A percentile compares a stretch with the other conserved stretches of the same genome.
Evolutionary conservation across 2,797 vertebrate species (phyloP).

Genomic region (Brachyrhaphis roseni): DNA sequence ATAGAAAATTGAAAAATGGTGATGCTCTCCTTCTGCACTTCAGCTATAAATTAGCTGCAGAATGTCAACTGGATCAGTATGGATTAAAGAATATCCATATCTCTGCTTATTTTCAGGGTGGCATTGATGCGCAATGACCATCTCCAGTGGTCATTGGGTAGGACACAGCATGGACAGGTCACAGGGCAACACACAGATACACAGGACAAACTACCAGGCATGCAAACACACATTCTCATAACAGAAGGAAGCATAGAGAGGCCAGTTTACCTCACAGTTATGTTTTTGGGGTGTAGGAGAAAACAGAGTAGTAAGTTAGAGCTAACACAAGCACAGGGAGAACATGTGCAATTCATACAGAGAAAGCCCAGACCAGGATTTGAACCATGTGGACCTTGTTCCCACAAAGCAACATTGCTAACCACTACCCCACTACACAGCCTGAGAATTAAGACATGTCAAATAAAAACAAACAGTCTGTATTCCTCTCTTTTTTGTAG

Average conservation of each 20-base stretch:
- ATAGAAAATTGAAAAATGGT: slow-evolving; percentile 39
- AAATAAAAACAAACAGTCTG: not conserved
- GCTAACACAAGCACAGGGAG: not conserved
- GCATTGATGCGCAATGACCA: too few species aligned
- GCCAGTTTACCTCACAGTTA: not conserved
- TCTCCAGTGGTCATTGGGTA: not conserved
- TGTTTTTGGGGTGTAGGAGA: not conserved
- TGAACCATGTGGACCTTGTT: not conserved
- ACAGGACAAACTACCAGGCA: not conserved
- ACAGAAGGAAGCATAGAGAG: not conserved
- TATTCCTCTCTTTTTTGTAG: not conserved
- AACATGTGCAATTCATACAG: not conserved
- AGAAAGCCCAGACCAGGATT: not conserved
- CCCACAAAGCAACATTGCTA: not conserved
- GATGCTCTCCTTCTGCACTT: slow-evolving; percentile 19
- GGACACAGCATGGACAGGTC: not conserved
- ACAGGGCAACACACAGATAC: not conserved
- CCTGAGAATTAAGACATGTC: not conserved
- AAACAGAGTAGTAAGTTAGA: not conserved
- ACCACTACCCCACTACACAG: not conserved
- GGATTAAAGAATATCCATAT: not conserved
- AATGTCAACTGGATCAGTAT: not conserved
- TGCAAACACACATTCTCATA: not conserved
- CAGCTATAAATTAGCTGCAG: slow-evolving; percentile 55
- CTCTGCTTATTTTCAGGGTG: not conserved